These are phyloP conservation scores for Tetramorium bicarinatum DNA, from an alignment of 2,888 invertebrate species.

Conservation along the genomic window DNA sequence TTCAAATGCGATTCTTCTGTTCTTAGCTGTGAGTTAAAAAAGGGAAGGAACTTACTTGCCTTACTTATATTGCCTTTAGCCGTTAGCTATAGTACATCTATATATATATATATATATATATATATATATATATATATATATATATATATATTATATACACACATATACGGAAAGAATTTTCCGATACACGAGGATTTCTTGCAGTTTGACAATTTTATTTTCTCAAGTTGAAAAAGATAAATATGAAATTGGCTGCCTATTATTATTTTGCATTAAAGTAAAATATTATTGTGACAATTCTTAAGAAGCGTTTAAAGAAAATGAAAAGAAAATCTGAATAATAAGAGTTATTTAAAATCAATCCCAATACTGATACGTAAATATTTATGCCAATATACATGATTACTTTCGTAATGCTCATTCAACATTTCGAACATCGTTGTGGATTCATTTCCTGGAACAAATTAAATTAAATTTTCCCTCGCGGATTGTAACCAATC, in stretches of 20 bases:
- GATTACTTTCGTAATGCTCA: conserved; percentile 8
- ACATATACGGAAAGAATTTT: conserved; percentile 51
- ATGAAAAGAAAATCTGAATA: background rate
- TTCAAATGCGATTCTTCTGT: conserved; percentile 74
- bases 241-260: background rate
- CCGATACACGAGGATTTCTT: conserved; percentile 59
- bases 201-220: conserved; percentile 45
- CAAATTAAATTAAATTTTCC: background rate
- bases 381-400: background rate
- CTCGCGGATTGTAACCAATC: background rate
- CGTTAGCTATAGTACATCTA: conserved; percentile 31
- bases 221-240: background rate
- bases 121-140: background rate
- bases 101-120: background rate
- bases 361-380: background rate
- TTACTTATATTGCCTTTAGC: conserved; percentile 68
- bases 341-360: background rate
- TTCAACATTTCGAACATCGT: background rate
- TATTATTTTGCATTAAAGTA: conserved; percentile 25
- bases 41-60: conserved; percentile 65
- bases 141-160: background rate
- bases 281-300: background rate
- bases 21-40: conserved; percentile 68
- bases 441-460: background rate
- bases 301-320: background rate